phyloP scores from a whole-genome alignment of 2,797 vertebrate species.

The Tiaroga cobitis region DNA sequence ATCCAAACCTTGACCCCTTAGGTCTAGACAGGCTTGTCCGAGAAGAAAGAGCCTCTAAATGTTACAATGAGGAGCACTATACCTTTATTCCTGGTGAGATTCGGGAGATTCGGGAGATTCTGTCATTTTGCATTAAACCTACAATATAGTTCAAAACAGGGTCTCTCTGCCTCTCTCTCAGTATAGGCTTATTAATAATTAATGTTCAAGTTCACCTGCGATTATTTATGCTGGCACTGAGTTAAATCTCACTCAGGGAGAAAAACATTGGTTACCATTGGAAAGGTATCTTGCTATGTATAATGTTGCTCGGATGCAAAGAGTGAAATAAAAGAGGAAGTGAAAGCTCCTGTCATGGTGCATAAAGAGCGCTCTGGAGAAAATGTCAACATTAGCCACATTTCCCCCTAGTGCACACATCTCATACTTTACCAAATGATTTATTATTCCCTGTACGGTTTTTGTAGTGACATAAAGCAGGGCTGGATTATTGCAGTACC shows the following conservation, averaged over 20 bases:
- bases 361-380: slow-evolving; percentile 2
- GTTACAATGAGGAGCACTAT: background rate
- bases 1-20: background rate
- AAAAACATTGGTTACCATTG: slow-evolving; percentile 37
- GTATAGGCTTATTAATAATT: slow-evolving; percentile 42
- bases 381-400: slow-evolving; percentile 36
- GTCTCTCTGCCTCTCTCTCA: background rate
- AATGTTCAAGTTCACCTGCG: slow-evolving; percentile 27
- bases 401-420: slow-evolving; percentile 3
- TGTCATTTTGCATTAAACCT: background rate
- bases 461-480: background rate
- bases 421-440: slow-evolving; percentile 29
- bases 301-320: slow-evolving; percentile 21
- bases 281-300: slow-evolving; percentile 11
- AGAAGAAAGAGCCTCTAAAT: background rate
- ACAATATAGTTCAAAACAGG: slow-evolving; percentile 26
- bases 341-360: slow-evolving; percentile 16
- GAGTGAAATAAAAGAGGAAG: slow-evolving; percentile 13
- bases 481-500: slow-evolving; percentile 4
- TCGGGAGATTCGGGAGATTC: no score
- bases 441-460: slow-evolving; percentile 13
- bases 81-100: slow-evolving; percentile 22
- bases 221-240: slow-evolving; percentile 42
- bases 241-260: slow-evolving; percentile 32
- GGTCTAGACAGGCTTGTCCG: background rate